phyloP scores from a whole-genome alignment of 1,140 invertebrate species.

The Leptonema lineaticorne region DNA sequence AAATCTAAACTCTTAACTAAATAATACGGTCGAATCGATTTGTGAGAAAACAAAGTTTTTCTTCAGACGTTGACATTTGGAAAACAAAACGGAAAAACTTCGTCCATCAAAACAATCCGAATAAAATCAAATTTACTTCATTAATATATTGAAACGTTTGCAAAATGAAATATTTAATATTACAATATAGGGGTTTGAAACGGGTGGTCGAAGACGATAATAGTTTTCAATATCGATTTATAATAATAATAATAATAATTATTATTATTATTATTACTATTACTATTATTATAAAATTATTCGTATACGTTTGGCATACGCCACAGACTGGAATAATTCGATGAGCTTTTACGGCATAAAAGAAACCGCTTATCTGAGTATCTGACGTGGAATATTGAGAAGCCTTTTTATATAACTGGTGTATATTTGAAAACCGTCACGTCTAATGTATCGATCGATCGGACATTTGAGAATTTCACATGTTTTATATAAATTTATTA shows the following conservation, averaged over 20 bases:
- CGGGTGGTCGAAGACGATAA: too few species aligned
- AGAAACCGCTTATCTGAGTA: not conserved
- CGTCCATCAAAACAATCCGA: conserved; percentile 5
- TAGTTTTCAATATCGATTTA: too few species aligned
- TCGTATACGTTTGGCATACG: not conserved
- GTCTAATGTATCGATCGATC: not conserved
- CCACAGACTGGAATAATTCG: conserved; percentile 9
- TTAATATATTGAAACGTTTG: too few species aligned
- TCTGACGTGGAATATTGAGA: not conserved
- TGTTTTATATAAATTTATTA: too few species aligned
- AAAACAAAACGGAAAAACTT: conserved; percentile 23
- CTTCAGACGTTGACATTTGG: not conserved
- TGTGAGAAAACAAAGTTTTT: not conserved
- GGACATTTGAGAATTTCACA: too few species aligned
- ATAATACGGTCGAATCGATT: not conserved
- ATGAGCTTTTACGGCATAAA: not conserved
- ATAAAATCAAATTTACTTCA: not conserved
- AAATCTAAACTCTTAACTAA: too few species aligned
- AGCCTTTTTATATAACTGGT: not conserved
- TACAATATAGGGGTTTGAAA: too few species aligned
- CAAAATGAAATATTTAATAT: too few species aligned
- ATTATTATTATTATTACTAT: too few species aligned
- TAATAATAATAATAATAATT: too few species aligned
- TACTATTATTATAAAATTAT: not conserved
- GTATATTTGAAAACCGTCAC: not conserved